Evolutionary conservation across 2,797 vertebrate species (phyloP).

Genomic region (Masticophis lateralis): DNA sequence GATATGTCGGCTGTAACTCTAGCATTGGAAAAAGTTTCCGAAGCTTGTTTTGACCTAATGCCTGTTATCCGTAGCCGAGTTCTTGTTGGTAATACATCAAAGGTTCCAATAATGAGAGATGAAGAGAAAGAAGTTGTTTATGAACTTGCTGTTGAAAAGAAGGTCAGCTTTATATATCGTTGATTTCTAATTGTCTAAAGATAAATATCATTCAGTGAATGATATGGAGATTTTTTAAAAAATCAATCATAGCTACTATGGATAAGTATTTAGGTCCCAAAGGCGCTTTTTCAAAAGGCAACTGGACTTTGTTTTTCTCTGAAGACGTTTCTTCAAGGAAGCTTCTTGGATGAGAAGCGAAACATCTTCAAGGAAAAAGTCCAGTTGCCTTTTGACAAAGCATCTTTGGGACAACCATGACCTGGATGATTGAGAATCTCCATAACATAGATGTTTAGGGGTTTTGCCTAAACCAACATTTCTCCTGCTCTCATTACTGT

Average conservation of each 20-base stretch:
- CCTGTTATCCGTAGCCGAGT: conserved; percentile 87
- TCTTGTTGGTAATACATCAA: conserved; percentile 80
- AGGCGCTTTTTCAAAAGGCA: not conserved
- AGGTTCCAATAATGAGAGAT: conserved; percentile 84
- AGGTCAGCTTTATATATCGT: conserved; percentile 69
- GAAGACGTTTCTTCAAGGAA: not conserved
- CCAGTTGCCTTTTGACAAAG: not conserved
- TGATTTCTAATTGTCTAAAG: not conserved
- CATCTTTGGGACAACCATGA: not conserved
- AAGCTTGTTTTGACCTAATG: conserved; percentile 85
- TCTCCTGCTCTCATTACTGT: not conserved
- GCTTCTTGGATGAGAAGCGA: not conserved
- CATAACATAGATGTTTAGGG: not conserved
- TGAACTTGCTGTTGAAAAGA: conserved; percentile 77
- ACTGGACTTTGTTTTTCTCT: not conserved
- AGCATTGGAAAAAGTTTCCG: conserved; percentile 76
- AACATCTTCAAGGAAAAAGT: not conserved
- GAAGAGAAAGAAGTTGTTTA: conserved; percentile 87
- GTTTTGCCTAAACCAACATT: not conserved
- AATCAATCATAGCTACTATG: not conserved
- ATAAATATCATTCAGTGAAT: not conserved
- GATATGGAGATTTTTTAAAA: not conserved
- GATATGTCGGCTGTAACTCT: conserved; percentile 51
- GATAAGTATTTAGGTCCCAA: not conserved
- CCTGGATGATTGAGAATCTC: not conserved